Evolutionary conservation across 2,888 invertebrate genomes (phyloP), one percentile per base, ranked within the genome.

Genomic region (Drosophila multiciliata): DNA sequence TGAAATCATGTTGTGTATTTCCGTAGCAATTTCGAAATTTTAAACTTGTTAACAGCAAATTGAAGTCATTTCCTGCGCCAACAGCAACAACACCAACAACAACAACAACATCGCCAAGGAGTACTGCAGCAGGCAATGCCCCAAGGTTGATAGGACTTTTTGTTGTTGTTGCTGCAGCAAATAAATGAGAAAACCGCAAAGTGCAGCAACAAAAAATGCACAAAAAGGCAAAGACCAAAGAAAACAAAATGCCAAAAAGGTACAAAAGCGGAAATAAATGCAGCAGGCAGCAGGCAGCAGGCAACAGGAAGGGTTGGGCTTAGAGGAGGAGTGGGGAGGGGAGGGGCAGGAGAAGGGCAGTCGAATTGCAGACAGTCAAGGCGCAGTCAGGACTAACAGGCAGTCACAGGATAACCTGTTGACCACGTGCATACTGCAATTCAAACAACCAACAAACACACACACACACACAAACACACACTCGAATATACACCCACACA

Each of bases 1-100:
- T 71, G 85, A 76, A 86, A 87, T 87, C 86, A 86, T 89, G 86
- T 89, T 86, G 88, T 78, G 88, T 89, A 86, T 89, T 86, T 86
- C 88, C 86, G 89, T 85, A 78, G 86, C 90, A 87, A 87, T 87
- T 87, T 80, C 89, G 83, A 83, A 83, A 87, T 83, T 90, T 90
- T 90, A 87, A 87, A 90, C 89, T 90, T 90, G 90, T 90, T 87
- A 87, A 90, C 90, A 90, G 87, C 90, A 90, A 87, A 87, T 90
- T 90, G 89, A 87, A 89, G 90, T 83, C 90, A 87, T 87, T 87
- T 90, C 87, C 87, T 78, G 89, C 71, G 79, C 75, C 83, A 89
- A 73, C 78, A 78, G 69, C 71, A 70, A 53, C 54, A 75, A 66
- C 71, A 70, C 50, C 54, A 75, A 66, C 54, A 64, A 36, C 72